These are phyloP conservation scores for Hyperoodon ampullatus DNA, from an alignment of 2,113 vertebrate genomes.

Conservation along the genomic window DNA sequence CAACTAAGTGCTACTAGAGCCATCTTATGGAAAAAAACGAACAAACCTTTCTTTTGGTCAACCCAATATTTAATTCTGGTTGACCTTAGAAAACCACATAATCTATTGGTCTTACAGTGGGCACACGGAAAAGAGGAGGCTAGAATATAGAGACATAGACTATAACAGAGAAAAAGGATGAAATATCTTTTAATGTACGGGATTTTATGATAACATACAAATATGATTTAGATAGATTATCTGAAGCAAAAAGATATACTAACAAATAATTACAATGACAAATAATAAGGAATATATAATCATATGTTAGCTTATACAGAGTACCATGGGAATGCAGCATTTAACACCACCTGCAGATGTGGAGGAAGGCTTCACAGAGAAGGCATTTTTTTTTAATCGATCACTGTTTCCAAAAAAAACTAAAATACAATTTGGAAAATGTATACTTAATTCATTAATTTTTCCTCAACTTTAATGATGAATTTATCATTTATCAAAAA, in stretches of 20 bases:
- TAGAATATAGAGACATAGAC: background rate
- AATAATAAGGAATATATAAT: background rate
- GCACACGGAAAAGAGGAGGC: background rate
- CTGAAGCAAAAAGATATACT: constrained; percentile 13
- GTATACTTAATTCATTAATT: constrained; percentile 31
- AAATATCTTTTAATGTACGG: background rate
- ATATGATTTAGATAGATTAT: background rate
- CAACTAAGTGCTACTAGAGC: too few relatives aligned
- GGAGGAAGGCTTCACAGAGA: background rate
- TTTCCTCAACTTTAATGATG: constrained; percentile 16
- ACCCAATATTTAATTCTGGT: background rate
- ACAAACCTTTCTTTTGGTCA: too few relatives aligned
- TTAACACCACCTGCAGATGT: background rate
- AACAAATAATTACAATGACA: background rate
- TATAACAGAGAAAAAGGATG: background rate
- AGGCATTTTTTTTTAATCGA: background rate
- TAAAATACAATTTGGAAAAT: constrained; percentile 18
- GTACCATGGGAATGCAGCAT: background rate
- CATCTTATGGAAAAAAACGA: too few relatives aligned
- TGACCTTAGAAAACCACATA: background rate
- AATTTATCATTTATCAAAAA: background rate
- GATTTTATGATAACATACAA: background rate
- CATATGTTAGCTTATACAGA: background rate
- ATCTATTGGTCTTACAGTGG: background rate
- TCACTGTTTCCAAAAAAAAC: background rate